Evolutionary conservation across 2,797 vertebrate genomes (phyloP).

Genomic region (Euphonia xanthogaster): DNA sequence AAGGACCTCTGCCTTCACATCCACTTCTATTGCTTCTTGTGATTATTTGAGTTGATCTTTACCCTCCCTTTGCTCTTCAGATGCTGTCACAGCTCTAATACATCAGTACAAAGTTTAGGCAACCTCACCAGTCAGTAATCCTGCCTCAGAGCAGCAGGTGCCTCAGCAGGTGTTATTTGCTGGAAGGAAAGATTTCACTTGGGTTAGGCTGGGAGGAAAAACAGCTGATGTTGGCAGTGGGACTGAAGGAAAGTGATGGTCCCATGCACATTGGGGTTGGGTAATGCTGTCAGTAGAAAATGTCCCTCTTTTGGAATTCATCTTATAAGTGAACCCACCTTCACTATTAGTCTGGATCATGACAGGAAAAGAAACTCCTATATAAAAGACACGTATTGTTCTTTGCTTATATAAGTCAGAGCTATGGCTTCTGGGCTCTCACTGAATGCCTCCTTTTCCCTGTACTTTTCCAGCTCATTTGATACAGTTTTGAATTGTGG

Average conservation of each 20-base stretch:
- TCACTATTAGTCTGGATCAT: background rate
- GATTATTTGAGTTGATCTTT: background rate
- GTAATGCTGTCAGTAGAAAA: background rate
- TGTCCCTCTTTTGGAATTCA: background rate
- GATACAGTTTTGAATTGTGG: background rate
- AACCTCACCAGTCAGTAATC: background rate
- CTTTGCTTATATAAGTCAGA: background rate
- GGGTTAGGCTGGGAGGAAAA: background rate
- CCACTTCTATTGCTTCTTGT: background rate
- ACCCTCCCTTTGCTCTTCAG: background rate
- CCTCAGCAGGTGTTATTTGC: background rate
- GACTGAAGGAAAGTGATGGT: background rate
- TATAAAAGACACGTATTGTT: background rate
- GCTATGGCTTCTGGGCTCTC: background rate
- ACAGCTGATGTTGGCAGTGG: background rate
- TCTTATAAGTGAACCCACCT: background rate
- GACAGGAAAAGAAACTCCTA: background rate
- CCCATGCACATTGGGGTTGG: background rate
- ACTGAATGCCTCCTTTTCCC: background rate
- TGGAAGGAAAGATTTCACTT: background rate
- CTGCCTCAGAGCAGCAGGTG: background rate
- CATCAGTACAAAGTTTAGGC: background rate
- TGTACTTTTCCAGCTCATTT: conserved; percentile 52
- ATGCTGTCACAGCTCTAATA: background rate
- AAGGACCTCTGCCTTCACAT: background rate